Base-by-base conservation (phyloP, 2,113 vertebrate genomes). In the Sterna hirundo region DNA sequence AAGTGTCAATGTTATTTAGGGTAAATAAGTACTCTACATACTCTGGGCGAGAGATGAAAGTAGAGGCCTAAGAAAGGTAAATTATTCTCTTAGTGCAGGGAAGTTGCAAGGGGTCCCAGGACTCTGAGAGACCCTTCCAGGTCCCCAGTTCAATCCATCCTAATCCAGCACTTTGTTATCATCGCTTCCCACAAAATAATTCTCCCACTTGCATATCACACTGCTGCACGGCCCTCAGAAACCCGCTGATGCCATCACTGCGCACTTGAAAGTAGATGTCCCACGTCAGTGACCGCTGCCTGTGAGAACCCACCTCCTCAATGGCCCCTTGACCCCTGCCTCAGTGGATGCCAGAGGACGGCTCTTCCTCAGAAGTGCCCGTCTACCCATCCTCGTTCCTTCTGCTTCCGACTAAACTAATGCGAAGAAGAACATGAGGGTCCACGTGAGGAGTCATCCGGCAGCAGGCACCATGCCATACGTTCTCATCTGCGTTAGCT, bases 391-490 rank as follows among this genome's bases (percentile, higher is more conserved):
- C n/a, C 51, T 78, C 15, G 27, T 54, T 70, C n/a, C n/a, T 74
- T 40, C 74, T 85, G 20, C 32, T 42, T 66, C 34, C 19, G 11
- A 36, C 16, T 20, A 64, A 57, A n/a, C 13, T 17, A n/a, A n/a
- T 0, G 1, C 25, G 32, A 46, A 80, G 52, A 29, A 58, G 22
- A 66, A 46, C 0, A 1, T 36, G 54, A 34, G 57, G 18, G 49
- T 54, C 52, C 34, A 19, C 0, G 0, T 0, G 14, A 84, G 34
- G n/a, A 20, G 5, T 61, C 44, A 5, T 17, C 51, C 0, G 0
- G 61, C 58, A 72, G 1, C 57, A 40, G 60, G 38, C n/a, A 27
- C 12, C 20, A 3, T 0, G 14, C 84, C 3, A 0, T 20, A 44
- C 76, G 47, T 38, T 66, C 29, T 89, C 12, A 12, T 79, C 30